Evolutionary conservation across 2,113 vertebrate species (phyloP).

Genomic region (Perccottus glenii): DNA sequence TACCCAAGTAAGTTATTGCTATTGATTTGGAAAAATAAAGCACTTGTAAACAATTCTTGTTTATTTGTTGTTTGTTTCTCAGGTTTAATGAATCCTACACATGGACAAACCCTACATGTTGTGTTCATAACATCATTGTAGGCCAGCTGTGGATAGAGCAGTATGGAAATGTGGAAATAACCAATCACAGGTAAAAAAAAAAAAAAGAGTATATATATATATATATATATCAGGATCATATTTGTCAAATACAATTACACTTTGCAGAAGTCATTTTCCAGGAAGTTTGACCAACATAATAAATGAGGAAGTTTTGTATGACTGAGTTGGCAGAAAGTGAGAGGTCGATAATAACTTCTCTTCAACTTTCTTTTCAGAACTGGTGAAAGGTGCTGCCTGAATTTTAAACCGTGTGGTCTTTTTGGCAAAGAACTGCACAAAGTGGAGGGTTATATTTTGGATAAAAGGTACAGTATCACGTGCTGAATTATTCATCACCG

Average conservation of each 20-base stretch:
- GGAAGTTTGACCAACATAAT: constrained; percentile 7
- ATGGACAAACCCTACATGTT: constrained; percentile 97
- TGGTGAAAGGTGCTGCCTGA: constrained; percentile 91
- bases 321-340: constrained; percentile 18
- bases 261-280: background rate
- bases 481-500: background rate
- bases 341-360: background rate
- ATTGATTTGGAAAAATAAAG: background rate
- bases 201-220: too few species aligned
- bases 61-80: background rate
- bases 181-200: constrained; percentile 89
- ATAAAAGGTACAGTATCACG: constrained; percentile 88
- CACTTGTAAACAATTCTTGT: too few species aligned
- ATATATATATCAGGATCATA: background rate
- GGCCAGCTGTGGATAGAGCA: constrained; percentile 99
- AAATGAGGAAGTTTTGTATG: constrained; percentile 29
- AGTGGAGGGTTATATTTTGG: constrained; percentile 97
- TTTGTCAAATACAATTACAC: background rate
- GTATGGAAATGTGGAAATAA: constrained; percentile 93
- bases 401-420: constrained; percentile 96
- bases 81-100: constrained; percentile 95
- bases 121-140: constrained; percentile 98
- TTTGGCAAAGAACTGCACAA: constrained; percentile 98
- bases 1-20: constrained; percentile 86
- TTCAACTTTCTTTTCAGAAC: constrained; percentile 80